Evolutionary conservation across 2,113 vertebrate species (phyloP), one percentile per base, ranked within the genome.

Genomic region (Nasalis larvatus): DNA sequence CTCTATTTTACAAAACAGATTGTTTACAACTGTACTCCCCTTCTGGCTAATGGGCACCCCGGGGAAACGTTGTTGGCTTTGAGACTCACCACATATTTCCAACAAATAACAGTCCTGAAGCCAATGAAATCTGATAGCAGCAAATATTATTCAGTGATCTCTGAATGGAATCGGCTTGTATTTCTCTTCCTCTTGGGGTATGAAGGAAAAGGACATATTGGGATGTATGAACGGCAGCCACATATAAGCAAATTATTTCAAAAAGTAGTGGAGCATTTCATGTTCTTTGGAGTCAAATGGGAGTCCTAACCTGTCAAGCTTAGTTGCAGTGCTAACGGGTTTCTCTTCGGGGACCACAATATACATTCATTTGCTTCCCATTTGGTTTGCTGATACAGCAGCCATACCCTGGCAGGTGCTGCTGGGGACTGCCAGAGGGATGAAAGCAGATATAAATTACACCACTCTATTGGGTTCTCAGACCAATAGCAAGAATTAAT

Each of bases 31-130:
- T 94, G 35, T 83, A 32, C 76, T 98, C 92, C 97, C 96, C 96
- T 98, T 98, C 98, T 98, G 95, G 94, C 93, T 99, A 98, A 98
- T 98, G 96, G 97, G 83, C 80, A 96, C 98, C 98, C 98, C 97
- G 78, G 77, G 97, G 98, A 74, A 95, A 95, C 97, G 81, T 96
- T 96, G 86, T 96, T 98, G 97, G 92, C 81, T 98, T 98, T 98
- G 97, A 98, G 98, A 98, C 84, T 98, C 89, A 93, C 88, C 96
- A 95, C 91, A 95, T 97, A 97, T 98, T 98, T 98, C 97, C 93
- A 96, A 96, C 96, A 98, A 98, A 98, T 90, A 98, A 47, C 80
- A 42, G 87, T 95, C 85, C 94, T 93, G 95, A 96, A 97, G 89
- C 93, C 96, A 97, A 68, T 1, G 56, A 97, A 96, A 91, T 71